These are phyloP conservation scores for Antechinus stuartii DNA, from an alignment of 2,113 vertebrate species.

Conservation along the genomic window DNA sequence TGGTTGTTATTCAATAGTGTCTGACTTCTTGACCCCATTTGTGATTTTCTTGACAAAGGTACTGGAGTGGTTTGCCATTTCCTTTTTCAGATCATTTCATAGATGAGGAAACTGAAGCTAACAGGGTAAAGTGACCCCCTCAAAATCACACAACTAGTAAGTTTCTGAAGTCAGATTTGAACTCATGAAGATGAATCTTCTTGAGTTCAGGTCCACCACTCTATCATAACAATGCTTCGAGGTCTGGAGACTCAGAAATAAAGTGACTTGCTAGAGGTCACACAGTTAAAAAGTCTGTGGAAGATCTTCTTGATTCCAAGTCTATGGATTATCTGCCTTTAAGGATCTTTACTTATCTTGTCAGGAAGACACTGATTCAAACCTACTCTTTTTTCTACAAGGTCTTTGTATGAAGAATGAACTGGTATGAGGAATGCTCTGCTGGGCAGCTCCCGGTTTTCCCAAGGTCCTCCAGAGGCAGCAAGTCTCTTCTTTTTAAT, in stretches of 20 bases:
- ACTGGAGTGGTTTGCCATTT: background rate
- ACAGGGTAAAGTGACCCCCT: background rate
- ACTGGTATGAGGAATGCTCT: background rate
- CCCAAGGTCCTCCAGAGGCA: fast-evolving
- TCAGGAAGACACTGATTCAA: background rate
- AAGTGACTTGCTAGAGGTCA: background rate
- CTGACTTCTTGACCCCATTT: background rate
- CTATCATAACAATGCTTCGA: background rate
- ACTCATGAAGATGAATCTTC: background rate
- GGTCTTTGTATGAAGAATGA: background rate
- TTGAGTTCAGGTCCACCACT: background rate
- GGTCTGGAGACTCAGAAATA: background rate
- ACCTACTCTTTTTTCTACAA: background rate
- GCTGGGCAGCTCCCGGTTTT: background rate
- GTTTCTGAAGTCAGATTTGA: background rate
- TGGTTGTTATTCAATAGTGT: background rate
- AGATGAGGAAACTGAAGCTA: background rate
- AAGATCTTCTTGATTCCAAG: background rate
- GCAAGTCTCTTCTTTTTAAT: background rate
- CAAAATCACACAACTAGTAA: background rate
- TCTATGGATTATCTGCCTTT: background rate
- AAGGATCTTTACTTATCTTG: background rate
- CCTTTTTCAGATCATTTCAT: background rate
- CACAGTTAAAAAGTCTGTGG: background rate
- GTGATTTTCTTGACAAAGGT: background rate